Conservation (phyloP, 2,113 vertebrate genomes). For the Hyperopisus bebe region DNA sequence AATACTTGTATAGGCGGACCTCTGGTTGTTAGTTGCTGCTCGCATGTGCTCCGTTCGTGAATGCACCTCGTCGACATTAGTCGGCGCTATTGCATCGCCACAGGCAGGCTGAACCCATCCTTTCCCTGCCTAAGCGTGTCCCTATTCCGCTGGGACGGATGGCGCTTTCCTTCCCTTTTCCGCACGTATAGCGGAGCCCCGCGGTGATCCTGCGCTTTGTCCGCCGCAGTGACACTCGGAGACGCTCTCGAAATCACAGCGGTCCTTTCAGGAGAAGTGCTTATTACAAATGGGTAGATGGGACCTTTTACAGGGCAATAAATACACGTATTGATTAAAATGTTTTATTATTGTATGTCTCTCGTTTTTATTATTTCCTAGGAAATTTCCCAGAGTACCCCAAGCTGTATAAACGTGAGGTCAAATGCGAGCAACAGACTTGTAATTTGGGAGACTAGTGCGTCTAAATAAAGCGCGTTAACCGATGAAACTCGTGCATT, state of each 20-base stretch:
- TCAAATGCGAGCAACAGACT: neutral
- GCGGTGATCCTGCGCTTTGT: neutral
- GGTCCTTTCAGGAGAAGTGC: neutral
- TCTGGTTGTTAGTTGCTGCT: neutral
- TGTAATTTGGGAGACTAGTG: neutral
- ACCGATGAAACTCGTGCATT: neutral
- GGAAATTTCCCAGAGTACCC: neutral
- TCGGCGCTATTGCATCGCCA: neutral
- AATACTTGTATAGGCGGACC: neutral
- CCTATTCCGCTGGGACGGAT: neutral
- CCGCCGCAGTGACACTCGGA: neutral
- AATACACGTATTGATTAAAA: slow-evolving; percentile 1
- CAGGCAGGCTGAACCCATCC: neutral
- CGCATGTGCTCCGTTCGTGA: neutral
- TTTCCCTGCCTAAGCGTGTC: neutral
- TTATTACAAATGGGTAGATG: neutral
- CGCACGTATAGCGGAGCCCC: neutral
- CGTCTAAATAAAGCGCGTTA: neutral
- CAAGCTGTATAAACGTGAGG: neutral
- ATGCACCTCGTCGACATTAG: neutral
- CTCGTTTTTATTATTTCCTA: slow-evolving; percentile 4
- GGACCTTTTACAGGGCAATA: neutral
- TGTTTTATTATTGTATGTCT: neutral
- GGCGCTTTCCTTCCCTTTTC: neutral
- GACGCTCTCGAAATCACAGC: neutral